Percentiles rank a stretch among this genome's conserved stretches.
phyloP scores from a whole-genome alignment of 2,888 invertebrate genomes.

The Ferrisia virgata region DNA sequence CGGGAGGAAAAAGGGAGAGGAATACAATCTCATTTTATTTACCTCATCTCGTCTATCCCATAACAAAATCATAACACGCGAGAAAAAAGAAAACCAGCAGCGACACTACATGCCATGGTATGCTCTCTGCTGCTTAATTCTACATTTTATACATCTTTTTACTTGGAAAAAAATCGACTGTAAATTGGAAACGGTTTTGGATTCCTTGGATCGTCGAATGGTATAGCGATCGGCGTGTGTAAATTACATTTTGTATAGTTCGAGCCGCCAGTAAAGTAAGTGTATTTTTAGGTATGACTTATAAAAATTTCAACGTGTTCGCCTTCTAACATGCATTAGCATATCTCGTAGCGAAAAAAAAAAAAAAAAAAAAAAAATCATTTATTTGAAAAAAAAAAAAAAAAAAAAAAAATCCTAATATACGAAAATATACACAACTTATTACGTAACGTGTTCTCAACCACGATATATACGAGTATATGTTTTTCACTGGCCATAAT shows the following conservation, averaged over 20 bases:
- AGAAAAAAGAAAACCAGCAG: background rate
- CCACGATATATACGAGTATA: background rate
- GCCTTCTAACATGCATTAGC: background rate
- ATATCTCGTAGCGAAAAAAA: background rate
- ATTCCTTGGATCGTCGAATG: background rate
- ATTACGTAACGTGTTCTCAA: background rate
- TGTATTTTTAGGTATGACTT: conserved; percentile 6
- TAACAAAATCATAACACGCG: background rate
- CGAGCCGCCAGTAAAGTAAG: background rate
- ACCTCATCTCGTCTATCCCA: background rate
- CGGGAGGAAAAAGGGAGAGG: no score
- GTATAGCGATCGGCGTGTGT: background rate
- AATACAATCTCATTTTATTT: no score
- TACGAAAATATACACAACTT: background rate
- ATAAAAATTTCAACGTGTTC: background rate
- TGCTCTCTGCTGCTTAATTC: background rate
- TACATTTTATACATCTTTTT: background rate
- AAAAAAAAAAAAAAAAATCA: background rate
- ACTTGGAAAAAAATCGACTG: background rate
- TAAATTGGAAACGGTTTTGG: background rate
- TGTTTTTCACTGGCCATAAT: background rate
- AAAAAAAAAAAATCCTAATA: background rate
- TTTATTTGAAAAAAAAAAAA: no score
- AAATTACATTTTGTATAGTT: background rate
- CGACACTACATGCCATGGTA: background rate